phyloP scores from a whole-genome alignment of 2,113 vertebrate species.

The Heterocephalus glaber region DNA sequence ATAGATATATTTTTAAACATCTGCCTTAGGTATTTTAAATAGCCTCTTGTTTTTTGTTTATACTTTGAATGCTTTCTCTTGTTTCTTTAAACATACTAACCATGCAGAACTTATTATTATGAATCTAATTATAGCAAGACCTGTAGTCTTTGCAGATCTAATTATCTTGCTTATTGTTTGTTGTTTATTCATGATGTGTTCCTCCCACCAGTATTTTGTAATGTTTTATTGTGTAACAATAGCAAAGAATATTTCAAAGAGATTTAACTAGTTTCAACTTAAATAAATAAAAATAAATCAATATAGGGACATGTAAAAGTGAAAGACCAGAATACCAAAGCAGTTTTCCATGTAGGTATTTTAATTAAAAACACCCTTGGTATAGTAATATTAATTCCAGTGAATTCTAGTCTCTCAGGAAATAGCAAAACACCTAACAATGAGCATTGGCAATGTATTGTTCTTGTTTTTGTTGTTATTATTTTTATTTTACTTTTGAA shows the following conservation, averaged over 20 bases:
- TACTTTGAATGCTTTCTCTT: neutral
- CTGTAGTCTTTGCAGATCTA: neutral
- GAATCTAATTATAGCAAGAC: neutral
- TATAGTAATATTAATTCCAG: constrained; percentile 2
- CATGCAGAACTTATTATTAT: neutral
- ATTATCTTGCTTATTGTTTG: constrained; percentile 36
- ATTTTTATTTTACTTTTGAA: neutral
- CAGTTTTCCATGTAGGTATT: neutral
- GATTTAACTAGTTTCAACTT: neutral
- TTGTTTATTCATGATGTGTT: neutral
- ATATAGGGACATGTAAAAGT: neutral
- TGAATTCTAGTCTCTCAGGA: neutral
- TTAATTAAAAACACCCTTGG: neutral
- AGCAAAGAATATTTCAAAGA: neutral
- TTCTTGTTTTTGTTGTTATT: neutral
- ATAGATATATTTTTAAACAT: neutral
- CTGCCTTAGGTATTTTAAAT: neutral
- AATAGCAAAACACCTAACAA: neutral
- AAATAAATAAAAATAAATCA: constrained; percentile 38
- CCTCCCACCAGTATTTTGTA: neutral
- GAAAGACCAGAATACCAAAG: neutral
- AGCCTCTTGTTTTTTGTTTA: neutral
- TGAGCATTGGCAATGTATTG: neutral
- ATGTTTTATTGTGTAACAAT: neutral
- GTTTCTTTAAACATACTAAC: neutral